Conservation (phyloP, 37 sponge, comb jelly and placozoan species). For the Agelas oroides region DNA sequence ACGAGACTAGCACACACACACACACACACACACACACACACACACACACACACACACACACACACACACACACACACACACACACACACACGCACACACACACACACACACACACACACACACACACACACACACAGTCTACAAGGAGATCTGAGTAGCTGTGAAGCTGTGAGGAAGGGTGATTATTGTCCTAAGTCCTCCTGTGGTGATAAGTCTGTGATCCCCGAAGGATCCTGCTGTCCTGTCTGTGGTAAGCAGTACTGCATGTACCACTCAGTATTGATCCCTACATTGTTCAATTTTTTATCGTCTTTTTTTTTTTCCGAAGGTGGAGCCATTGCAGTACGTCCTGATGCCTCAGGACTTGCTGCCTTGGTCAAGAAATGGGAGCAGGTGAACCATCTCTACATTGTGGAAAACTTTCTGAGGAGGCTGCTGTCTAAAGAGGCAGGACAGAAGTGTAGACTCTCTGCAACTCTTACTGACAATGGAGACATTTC, state of each 20-base stretch:
- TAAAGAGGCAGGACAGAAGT: not conserved
- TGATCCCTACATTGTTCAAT: too few species aligned
- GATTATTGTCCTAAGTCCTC: not conserved
- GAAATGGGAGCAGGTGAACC: conserved; percentile 17
- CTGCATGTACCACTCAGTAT: too few species aligned
- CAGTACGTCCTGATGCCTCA: conserved; percentile 10
- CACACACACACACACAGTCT: not conserved
- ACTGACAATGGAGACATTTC: conserved; percentile 44
- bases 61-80: too few species aligned
- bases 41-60: too few species aligned
- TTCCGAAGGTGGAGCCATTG: conserved; percentile 43
- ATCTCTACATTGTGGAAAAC: conserved; percentile 36
- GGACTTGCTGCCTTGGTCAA: not conserved
- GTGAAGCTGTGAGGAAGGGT: conserved; percentile 16
- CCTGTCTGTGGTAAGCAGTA: conserved; percentile 68
- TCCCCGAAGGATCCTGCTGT: conserved; percentile 49
- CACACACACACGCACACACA: too few species aligned
- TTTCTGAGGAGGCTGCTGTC: conserved; percentile 30
- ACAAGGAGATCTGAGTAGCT: conserved; percentile 3
- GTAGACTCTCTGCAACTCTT: conserved; percentile 38
- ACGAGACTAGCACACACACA: too few species aligned
- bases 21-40: too few species aligned
- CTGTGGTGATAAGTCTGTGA: conserved; percentile 28
- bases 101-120: too few species aligned
- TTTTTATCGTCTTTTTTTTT: too few species aligned